Evolutionary conservation across 2,113 vertebrate species (phyloP).

Genomic region (Hippolais icterina): DNA sequence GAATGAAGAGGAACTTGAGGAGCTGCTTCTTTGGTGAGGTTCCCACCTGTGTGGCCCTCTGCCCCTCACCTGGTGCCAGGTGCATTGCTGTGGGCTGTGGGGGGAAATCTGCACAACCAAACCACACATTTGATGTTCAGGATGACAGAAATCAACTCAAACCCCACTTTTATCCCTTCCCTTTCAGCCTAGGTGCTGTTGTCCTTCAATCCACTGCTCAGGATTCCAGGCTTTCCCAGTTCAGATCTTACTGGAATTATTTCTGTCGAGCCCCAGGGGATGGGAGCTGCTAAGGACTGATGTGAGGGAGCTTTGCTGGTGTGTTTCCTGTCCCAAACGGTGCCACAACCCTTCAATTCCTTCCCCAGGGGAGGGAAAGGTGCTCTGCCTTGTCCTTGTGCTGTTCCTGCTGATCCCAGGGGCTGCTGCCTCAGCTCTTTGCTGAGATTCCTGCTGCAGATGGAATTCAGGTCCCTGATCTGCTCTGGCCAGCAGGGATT

Average conservation of each 20-base stretch:
- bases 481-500: neutral
- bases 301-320: neutral
- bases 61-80: neutral
- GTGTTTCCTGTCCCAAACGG: neutral
- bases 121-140: neutral
- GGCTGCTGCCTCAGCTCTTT: neutral
- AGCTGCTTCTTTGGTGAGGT: neutral
- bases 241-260: neutral
- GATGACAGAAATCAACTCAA: neutral
- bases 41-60: neutral
- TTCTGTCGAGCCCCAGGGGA: neutral
- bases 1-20: rapidly evolving
- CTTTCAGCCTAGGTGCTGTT: neutral
- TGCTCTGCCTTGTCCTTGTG: neutral
- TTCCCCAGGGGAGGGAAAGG: neutral
- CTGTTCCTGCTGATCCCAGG: neutral
- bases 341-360: rapidly evolving
- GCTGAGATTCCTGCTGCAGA: neutral
- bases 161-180: neutral
- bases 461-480: neutral
- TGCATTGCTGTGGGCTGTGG: neutral
- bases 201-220: neutral
- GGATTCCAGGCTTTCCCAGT: neutral
- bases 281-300: neutral
- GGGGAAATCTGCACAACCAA: rapidly evolving